Conservation (phyloP, 2,888 invertebrate genomes). For the Dasysyrphus tricinctus region DNA sequence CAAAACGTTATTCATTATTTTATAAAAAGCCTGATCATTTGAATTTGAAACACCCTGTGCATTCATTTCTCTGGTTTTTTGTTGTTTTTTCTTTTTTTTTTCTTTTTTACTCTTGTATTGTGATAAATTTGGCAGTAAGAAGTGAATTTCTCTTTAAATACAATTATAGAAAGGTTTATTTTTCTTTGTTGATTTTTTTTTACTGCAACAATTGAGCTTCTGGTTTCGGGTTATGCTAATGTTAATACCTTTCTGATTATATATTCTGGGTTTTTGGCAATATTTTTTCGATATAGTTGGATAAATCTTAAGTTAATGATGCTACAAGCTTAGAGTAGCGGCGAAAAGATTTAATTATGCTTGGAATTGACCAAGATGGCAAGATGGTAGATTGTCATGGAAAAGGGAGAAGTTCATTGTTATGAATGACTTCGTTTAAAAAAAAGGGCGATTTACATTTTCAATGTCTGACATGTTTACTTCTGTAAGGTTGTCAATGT, state of each 20-base stretch:
- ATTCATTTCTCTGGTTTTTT: background rate
- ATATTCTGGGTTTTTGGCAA: slow-evolving; percentile 24
- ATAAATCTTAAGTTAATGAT: background rate
- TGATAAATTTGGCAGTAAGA: slow-evolving; percentile 40
- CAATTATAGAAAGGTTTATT: slow-evolving; percentile 39
- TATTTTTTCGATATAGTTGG: background rate
- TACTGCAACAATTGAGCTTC: background rate
- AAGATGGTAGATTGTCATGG: background rate
- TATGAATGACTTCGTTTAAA: background rate
- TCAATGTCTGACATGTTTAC: background rate
- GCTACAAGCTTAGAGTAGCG: background rate
- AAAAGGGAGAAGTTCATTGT: background rate
- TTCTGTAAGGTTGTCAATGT: too few relatives aligned
- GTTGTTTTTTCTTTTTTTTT: too few relatives aligned
- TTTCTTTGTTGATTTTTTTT: slow-evolving; percentile 21
- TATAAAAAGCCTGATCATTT: too few relatives aligned
- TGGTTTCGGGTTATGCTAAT: background rate
- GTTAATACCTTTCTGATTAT: slow-evolving; percentile 18
- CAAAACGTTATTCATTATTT: too few relatives aligned
- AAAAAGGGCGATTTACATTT: background rate
- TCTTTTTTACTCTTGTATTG: background rate
- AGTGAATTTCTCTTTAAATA: slow-evolving; percentile 36
- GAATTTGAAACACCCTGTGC: background rate
- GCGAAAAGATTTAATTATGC: background rate
- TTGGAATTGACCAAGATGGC: background rate